Evolutionary conservation across 1,140 invertebrate species (phyloP).

Genomic region (Euborellia annulipes): DNA sequence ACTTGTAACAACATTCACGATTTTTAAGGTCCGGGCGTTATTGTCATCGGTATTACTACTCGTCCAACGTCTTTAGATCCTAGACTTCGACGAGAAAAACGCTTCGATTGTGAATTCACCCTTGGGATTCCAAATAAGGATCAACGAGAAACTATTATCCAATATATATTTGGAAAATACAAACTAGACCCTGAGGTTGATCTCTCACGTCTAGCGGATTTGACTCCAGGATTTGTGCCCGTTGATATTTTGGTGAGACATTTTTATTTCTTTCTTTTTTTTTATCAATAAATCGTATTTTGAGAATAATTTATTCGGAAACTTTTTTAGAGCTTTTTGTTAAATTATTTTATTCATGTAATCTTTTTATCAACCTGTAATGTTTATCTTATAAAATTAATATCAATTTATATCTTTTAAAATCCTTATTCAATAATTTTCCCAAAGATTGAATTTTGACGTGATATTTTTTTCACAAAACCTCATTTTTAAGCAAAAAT

Average conservation of each 20-base stretch:
- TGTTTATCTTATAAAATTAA: too few species aligned
- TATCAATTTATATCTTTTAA: too few species aligned
- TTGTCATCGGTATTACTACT: constrained; percentile 92
- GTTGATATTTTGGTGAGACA: constrained; percentile 86
- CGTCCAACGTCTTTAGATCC: constrained; percentile 86
- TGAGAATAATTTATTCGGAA: too few species aligned
- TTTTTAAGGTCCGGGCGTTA: constrained; percentile 42
- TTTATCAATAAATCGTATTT: too few species aligned
- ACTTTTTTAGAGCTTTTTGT: too few species aligned
- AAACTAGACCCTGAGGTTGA: constrained; percentile 52
- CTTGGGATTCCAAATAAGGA: constrained; percentile 83
- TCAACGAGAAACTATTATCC: constrained; percentile 58
- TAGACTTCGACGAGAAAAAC: constrained; percentile 73
- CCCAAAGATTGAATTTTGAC: too few species aligned
- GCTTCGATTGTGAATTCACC: constrained; percentile 85
- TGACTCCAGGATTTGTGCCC: constrained; percentile 93
- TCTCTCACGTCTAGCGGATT: constrained; percentile 52
- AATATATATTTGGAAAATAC: constrained; percentile 48
- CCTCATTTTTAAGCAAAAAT: too few species aligned
- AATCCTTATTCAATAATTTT: neutral
- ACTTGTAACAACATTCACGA: too few species aligned
- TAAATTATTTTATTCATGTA: too few species aligned
- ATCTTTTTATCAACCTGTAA: too few species aligned
- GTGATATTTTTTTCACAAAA: too few species aligned
- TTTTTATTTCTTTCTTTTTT: too few species aligned